These are phyloP conservation scores for Noctilio leporinus DNA, from an alignment of 2,113 vertebrate species.

Conservation along the genomic window DNA sequence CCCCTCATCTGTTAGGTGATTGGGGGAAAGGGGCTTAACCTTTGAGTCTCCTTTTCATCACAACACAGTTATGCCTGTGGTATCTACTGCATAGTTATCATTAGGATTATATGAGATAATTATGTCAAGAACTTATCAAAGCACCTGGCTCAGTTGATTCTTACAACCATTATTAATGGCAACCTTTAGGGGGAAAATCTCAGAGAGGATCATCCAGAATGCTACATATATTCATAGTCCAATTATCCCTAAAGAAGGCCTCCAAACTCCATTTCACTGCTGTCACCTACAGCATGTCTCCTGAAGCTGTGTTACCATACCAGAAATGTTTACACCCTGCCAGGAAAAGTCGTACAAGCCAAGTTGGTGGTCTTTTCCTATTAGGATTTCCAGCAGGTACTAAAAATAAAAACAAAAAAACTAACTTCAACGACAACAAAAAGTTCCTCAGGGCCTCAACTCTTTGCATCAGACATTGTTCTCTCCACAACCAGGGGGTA, in stretches of 20 bases:
- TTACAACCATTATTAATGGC: not conserved
- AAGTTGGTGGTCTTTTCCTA: conserved; percentile 4
- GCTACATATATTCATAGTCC: not conserved
- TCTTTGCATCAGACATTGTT: conserved; percentile 35
- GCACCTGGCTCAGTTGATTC: not conserved
- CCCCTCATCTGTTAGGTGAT: not conserved
- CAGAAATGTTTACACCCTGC: not conserved
- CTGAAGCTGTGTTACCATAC: conserved; percentile 1
- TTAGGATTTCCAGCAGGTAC: not conserved
- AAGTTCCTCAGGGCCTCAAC: not conserved
- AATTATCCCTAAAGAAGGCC: not conserved
- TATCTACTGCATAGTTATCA: not conserved
- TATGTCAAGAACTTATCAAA: not conserved
- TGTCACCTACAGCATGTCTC: not conserved
- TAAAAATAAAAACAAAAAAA: not conserved
- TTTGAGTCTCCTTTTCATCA: not conserved
- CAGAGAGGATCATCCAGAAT: not conserved
- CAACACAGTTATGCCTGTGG: not conserved
- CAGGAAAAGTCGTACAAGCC: not conserved
- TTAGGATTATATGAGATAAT: not conserved
- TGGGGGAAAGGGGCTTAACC: not conserved
- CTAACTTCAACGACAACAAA: not conserved
- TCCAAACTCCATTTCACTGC: not conserved
- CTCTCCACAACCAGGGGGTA: not conserved
- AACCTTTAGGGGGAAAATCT: not conserved